Conservation (phyloP, 2,888 invertebrate genomes). For the Pachydiplax longipennis region DNA sequence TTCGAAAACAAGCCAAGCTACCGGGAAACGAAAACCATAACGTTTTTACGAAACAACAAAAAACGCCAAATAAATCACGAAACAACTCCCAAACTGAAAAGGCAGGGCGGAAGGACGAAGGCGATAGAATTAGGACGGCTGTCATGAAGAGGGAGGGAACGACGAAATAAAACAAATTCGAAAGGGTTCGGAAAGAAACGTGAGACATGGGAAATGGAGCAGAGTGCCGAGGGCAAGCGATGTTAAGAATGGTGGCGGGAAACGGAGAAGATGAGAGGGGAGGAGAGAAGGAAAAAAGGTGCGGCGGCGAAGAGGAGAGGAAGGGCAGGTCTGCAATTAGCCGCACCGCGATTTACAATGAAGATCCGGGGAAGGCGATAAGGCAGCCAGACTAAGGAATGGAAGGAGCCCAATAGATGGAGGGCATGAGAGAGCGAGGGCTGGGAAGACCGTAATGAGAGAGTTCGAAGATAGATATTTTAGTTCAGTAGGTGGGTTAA, state of each 20-base stretch:
- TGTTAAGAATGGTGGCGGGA: not conserved
- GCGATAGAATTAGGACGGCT: not conserved
- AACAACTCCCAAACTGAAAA: not conserved
- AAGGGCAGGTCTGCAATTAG: constrained; percentile 27
- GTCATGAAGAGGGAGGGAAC: not conserved
- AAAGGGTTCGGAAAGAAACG: not conserved
- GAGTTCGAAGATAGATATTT: not conserved
- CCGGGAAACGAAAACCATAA: no score
- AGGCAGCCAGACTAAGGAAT: constrained; percentile 4
- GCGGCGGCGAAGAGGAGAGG: not conserved
- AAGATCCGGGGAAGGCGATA: constrained; percentile 29
- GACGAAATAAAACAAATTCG: not conserved
- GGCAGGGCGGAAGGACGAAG: not conserved
- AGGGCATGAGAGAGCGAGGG: not conserved
- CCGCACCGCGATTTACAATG: constrained; percentile 41
- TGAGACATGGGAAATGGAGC: not conserved
- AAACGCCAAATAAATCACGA: not conserved
- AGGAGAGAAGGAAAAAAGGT: not conserved
- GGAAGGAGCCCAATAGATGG: not conserved
- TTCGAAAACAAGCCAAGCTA: no score
- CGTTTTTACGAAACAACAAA: not conserved
- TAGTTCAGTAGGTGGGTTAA: not conserved
- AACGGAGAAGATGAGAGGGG: not conserved
- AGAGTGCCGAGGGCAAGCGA: not conserved
- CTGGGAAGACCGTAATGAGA: not conserved